Base-by-base conservation (phyloP, 2,113 vertebrate species). In the Halichoerus grypus region DNA sequence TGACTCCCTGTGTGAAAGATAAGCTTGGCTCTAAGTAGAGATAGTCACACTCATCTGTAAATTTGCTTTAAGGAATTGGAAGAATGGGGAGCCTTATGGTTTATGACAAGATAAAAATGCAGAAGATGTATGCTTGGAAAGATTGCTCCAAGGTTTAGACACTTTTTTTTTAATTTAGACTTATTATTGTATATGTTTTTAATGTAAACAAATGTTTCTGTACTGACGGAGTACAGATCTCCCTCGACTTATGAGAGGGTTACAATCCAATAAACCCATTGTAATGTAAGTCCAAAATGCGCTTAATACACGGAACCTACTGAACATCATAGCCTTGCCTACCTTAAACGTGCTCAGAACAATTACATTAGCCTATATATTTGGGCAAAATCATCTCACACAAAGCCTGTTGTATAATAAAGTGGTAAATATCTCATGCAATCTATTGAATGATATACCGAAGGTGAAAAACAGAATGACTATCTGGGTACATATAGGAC, bases 41-140 rank as follows among this genome's bases (percentile, higher is more conserved):
- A 88, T 39, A 82, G 81, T 94, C 71, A 96, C 36, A 67, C 46
- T 85, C 0, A 0, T 53, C 81, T 94, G 82, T 61, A 67, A 88
- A 92, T 94, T 92, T 91, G 53, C 92, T 92, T 79, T 92, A 53
- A 95, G 90, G 63, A 87, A 77, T 16, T 72, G 79, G 67, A 57
- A 71, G 36, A 87, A 94, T 63, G 82, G 74, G 76, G 3, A 74
- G n/a, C 19, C 39, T 81, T 93, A 74, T 65, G 28, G 10, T 42
- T 93, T 63, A 51, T 28, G 8, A 87, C 36, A 88, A 93, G 42
- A 77, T 55, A 77, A 91, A 88, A 80, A 76, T n/a, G 8, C 26
- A 65, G 31, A 81, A 61, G 31, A 51, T 61, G 82, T 71, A 24
- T 84, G 61, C 53, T 94, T 92, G 76, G 31, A 88, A 90, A 88